phyloP scores from a whole-genome alignment of 2,888 invertebrate species.

The Euphydryas editha region DNA sequence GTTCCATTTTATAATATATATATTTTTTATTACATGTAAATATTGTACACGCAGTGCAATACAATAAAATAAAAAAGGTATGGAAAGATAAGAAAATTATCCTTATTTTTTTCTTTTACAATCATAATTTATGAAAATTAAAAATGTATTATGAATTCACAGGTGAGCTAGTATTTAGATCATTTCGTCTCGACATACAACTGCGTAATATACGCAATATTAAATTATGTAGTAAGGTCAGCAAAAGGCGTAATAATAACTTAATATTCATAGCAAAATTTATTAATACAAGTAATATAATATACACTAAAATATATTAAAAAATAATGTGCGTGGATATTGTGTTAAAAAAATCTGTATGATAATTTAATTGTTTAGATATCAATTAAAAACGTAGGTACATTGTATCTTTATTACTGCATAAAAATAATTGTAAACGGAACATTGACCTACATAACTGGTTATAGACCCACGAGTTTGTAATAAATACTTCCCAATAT shows the following conservation, averaged over 20 bases:
- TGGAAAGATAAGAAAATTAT: too few relatives aligned
- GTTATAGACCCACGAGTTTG: not conserved
- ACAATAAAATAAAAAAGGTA: too few relatives aligned
- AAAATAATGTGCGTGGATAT: not conserved
- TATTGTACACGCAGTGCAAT: too few relatives aligned
- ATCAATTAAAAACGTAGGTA: not conserved
- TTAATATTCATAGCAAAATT: slow-evolving; percentile 1
- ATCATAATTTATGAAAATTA: not conserved
- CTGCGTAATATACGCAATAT: slow-evolving; percentile 20
- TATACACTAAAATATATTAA: not conserved
- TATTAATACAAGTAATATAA: not conserved
- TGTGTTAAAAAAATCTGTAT: not conserved
- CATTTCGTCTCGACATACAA: slow-evolving; percentile 17
- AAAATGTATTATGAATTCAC: not conserved
- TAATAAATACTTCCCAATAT: not conserved
- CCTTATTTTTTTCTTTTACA: too few relatives aligned
- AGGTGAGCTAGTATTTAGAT: slow-evolving; percentile 15
- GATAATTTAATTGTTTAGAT: not conserved
- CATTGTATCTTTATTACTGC: not conserved
- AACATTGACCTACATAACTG: slow-evolving; percentile 2
- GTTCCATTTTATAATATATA: too few relatives aligned
- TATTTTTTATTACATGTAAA: too few relatives aligned
- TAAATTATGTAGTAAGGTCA: slow-evolving; percentile 25
- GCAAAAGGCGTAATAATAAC: slow-evolving; percentile 9
- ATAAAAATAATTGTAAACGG: not conserved